Base-by-base conservation (phyloP, 2,113 vertebrate genomes). In the Morone chrysops region DNA sequence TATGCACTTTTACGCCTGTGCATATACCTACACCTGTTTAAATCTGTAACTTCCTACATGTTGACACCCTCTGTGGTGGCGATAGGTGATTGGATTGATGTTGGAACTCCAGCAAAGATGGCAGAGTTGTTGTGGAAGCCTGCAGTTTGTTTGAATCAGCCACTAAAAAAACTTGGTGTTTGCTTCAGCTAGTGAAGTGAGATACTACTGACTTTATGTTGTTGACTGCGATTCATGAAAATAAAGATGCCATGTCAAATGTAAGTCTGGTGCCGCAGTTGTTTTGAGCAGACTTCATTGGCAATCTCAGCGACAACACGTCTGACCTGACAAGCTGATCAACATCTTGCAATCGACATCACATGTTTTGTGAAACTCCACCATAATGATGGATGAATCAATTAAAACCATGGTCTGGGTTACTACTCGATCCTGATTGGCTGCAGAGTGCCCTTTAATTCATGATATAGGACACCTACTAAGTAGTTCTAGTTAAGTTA, bases 261-360 rank as follows among this genome's bases (percentile, higher is more conserved):
- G 12, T 20, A 31, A 70, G 6, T 71, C n/a, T 62, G 43, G 36
- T 13, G 36, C 12, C 51, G 48, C 76, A 70, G 36, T 43, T 81
- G 59, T 59, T 66, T 48, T 25, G n/a, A 66, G 12, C 75, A 78
- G 62, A 73, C 47, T 78, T 51, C 25, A 22, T 12, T 17, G 36
- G 31, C 31, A 31, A 31, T 31, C 2, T 38, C 61, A 25, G 25
- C 3, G 41, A 22, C 16, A 1, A 74, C 31, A 45, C 1, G 56
- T 62, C 62, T 68, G 70, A 62, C 56, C 56, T 41, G 48, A 57
- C 48, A 56, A 56, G 18, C 56, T 48, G 62, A 79, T 62, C 9
- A 9, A 61, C 54, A 50, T 68, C 31, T 48, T 56, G 41, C 6
- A 3, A 6, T 40, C 8, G 1, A 16, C 65, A 56, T 48, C n/a